Base-by-base conservation (phyloP, 1,140 invertebrate genomes). In the Drosophila persimilis region DNA sequence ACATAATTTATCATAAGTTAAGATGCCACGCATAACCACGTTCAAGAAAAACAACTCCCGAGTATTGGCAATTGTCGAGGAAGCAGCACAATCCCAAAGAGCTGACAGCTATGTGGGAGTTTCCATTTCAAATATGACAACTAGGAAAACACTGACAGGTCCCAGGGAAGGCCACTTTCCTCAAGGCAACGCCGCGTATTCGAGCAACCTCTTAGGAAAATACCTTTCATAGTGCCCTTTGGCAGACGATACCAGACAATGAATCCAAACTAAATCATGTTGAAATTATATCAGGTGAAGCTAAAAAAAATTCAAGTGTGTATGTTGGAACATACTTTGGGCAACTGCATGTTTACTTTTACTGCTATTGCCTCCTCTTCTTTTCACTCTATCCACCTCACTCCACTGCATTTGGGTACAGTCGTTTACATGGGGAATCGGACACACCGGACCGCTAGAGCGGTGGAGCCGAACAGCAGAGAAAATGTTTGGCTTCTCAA, bases 1-100 rank as follows among this genome's bases (percentile, higher is more conserved):
- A 73, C 80, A 88, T 88, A 88, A 83, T 73, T 89, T 83, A 88
- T 88, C 72, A 88, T 78, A 88, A 83, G 59, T 73, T 79, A 71
- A 62, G 54, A 48, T 64, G 57, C 43, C 63, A 62, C 65, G 70
- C 76, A 50, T 51, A 70, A 71, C 56, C 52, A 51, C 11, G 17
- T 55, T 41, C 17, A 47, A 45, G 11, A 45, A 41, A 52, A 47
- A 39, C 6, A 20, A 51, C 47, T 22, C 31, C 45, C 41, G 11
- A 39, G 35, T 11, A 11, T 35, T 0, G 11, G 1, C 77, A 65
- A 73, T 78, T 51, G 66, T 74, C 46, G 44, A 73, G 73, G 73
- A 76, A 78, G 62, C 39, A 45, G 50, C 22, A 56, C 39, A 45
- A 20, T 24, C 35, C 45, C 55, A 43, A 60, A 20, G 35, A 50